Conservation (phyloP, 1,140 invertebrate species). For the Pollicipes pollicipes region DNA sequence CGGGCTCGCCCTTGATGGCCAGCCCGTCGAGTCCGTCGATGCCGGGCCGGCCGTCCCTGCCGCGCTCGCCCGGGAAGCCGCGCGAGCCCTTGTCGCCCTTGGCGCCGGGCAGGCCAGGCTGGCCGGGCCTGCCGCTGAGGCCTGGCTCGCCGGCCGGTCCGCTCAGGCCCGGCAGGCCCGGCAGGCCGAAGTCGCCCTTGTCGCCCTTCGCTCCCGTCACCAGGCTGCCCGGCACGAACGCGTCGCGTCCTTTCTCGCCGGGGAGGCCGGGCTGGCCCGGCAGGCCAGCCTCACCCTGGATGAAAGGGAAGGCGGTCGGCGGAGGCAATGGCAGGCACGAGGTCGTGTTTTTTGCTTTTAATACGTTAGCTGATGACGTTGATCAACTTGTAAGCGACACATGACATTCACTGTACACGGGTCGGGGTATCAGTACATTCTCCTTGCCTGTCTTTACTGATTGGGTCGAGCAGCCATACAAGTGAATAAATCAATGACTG, state of each 20-base stretch:
- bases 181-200: conserved; percentile 19
- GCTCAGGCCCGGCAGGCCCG: conserved; percentile 18
- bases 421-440: no score
- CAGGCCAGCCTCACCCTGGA: not conserved
- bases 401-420: no score
- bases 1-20: not conserved
- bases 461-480: not conserved
- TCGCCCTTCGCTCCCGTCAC: conserved; percentile 16
- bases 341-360: no score
- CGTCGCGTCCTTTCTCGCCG: conserved; percentile 20
- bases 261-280: conserved; percentile 9
- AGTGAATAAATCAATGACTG: no score
- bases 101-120: conserved; percentile 16
- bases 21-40: not conserved
- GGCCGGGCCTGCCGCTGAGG: conserved; percentile 11
- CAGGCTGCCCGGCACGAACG: conserved; percentile 20
- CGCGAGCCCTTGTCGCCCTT: conserved; percentile 11
- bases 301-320: not conserved
- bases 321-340: no score
- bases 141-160: conserved; percentile 16
- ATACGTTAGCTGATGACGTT: no score
- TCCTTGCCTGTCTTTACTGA: not conserved
- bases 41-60: conserved; percentile 24
- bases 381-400: no score
- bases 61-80: conserved; percentile 14